A percentile compares a stretch with the other conserved stretches of the same genome.
phyloP scores from a whole-genome alignment of 2,113 vertebrate genomes.

The Paracanthobrama guichenoti region DNA sequence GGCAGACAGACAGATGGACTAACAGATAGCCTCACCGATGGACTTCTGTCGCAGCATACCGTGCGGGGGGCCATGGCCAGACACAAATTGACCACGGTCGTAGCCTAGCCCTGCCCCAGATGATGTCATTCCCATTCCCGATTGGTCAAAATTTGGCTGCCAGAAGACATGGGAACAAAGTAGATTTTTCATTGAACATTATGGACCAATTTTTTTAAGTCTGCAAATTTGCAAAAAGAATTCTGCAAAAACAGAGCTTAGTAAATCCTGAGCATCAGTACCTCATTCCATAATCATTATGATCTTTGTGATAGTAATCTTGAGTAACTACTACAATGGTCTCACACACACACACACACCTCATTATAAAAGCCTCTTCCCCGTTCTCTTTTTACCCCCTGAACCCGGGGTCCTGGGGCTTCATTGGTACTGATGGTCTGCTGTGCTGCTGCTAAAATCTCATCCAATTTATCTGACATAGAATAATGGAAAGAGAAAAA shows the following conservation, averaged over 20 bases:
- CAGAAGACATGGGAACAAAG: constrained; percentile 6
- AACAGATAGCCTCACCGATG: constrained; percentile 86
- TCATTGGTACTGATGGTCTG: constrained; percentile 91
- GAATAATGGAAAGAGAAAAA: constrained; percentile 51
- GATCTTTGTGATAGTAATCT: not conserved
- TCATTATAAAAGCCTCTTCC: constrained; percentile 84
- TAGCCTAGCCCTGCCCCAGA: constrained; percentile 79
- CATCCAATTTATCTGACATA: constrained; percentile 88
- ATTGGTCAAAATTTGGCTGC: constrained; percentile 83
- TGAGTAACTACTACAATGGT: not conserved
- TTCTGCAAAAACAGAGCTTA: not conserved
- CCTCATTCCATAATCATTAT: not conserved
- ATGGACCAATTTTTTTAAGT: not conserved
- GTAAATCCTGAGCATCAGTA: not conserved
- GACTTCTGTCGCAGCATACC: constrained; percentile 91
- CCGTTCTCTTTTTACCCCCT: constrained; percentile 79
- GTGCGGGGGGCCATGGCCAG: constrained; percentile 79
- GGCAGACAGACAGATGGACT: constrained; percentile 65
- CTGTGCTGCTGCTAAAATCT: constrained; percentile 91
- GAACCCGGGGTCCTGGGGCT: constrained; percentile 77
- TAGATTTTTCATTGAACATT: not conserved
- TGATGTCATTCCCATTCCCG: constrained; percentile 75
- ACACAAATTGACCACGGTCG: constrained; percentile 83
- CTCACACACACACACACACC: constrained; percentile 66
- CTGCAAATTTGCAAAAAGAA: not conserved